phyloP scores from a whole-genome alignment of 2,888 invertebrate genomes.

The Parnassius orleans region DNA sequence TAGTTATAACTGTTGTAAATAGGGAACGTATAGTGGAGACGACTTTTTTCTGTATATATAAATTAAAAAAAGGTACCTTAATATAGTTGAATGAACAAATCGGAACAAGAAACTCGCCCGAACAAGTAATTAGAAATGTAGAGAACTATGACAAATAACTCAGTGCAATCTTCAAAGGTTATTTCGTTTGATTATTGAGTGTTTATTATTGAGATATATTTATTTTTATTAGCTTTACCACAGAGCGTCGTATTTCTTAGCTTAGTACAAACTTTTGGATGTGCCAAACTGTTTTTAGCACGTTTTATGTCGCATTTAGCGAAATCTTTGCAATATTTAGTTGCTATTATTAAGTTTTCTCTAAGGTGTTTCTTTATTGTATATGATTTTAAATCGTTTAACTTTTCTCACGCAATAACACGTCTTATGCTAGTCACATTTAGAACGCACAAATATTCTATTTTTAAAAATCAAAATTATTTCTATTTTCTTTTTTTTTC shows the following conservation, averaged over 20 bases:
- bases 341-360: constrained; percentile 41
- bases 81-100: constrained; percentile 67
- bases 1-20: constrained; percentile 74
- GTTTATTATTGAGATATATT: constrained; percentile 56
- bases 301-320: constrained; percentile 68
- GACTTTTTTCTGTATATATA: constrained; percentile 65
- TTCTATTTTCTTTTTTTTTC: constrained; percentile 40
- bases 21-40: constrained; percentile 61
- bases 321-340: constrained; percentile 55
- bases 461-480: constrained; percentile 45
- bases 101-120: constrained; percentile 78
- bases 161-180: constrained; percentile 70
- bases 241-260: constrained; percentile 68
- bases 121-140: constrained; percentile 68
- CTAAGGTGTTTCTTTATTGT: constrained; percentile 47
- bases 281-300: constrained; percentile 75
- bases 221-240: constrained; percentile 69
- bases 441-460: constrained; percentile 73
- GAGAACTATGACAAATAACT: constrained; percentile 55
- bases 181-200: constrained; percentile 56
- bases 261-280: constrained; percentile 74
- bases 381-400: constrained; percentile 45
- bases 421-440: constrained; percentile 78
- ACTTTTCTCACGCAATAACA: constrained; percentile 73
- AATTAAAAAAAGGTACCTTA: constrained; percentile 47